A percentile compares a stretch with the other conserved stretches of the same genome.
phyloP scores from a whole-genome alignment of 2,113 vertebrate species.

The Climacteris rufus region DNA sequence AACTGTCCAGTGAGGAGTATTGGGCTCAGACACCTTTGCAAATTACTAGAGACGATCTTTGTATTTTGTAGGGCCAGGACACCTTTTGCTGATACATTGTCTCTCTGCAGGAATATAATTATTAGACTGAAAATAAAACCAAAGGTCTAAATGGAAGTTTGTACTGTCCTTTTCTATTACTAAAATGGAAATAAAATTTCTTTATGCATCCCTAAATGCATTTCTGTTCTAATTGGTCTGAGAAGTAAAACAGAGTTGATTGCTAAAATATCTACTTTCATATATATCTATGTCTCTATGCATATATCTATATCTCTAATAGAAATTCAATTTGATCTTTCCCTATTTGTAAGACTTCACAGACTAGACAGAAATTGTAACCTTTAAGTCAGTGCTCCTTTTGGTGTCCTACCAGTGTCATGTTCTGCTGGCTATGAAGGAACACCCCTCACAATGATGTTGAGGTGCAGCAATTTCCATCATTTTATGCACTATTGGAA shows the following conservation, averaged over 20 bases:
- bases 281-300: background rate
- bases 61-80: background rate
- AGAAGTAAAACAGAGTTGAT: background rate
- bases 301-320: background rate
- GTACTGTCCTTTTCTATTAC: background rate
- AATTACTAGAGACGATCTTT: background rate
- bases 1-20: background rate
- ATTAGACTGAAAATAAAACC: background rate
- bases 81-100: background rate
- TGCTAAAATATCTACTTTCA: background rate
- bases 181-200: background rate
- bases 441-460: accelerated
- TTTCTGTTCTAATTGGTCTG: background rate
- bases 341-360: background rate
- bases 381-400: background rate
- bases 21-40: background rate
- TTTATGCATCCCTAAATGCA: background rate
- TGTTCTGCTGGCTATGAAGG: background rate
- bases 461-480: background rate
- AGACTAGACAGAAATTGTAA: background rate
- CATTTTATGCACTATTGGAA: background rate
- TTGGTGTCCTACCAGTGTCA: background rate
- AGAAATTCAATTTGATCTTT: background rate
- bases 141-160: background rate
- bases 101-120: background rate